Conservation (phyloP, 1,140 invertebrate genomes). For the Bactericera cockerelli region DNA sequence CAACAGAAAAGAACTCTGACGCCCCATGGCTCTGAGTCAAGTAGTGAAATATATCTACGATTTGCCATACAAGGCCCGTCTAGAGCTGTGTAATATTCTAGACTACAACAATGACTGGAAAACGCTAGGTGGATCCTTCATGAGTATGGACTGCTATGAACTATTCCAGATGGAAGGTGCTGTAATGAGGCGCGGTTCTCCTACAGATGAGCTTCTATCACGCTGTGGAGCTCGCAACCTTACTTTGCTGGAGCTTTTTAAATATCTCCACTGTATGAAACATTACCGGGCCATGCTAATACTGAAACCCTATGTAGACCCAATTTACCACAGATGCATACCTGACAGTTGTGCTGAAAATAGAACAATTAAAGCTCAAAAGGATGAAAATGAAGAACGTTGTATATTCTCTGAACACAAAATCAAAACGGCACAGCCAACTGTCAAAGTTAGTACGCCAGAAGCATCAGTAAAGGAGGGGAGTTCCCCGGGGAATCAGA, state of each 20-base stretch:
- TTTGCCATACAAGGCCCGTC: slow-evolving; percentile 47
- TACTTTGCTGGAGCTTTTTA: slow-evolving; percentile 57
- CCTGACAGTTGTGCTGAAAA: neutral
- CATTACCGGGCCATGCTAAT: slow-evolving; percentile 52
- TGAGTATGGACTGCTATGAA: slow-evolving; percentile 33
- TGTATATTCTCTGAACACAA: neutral
- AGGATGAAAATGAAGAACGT: neutral
- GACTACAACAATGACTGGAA: slow-evolving; percentile 66
- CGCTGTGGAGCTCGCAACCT: slow-evolving; percentile 68
- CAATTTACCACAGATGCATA: neutral
- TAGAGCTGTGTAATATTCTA: slow-evolving; percentile 53
- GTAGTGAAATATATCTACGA: slow-evolving; percentile 54
- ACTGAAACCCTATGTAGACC: slow-evolving; percentile 39
- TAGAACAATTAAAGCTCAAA: neutral
- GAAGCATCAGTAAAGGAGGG: neutral
- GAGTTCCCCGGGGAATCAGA: neutral
- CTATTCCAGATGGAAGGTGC: slow-evolving; percentile 35
- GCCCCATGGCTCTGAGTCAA: too few species aligned
- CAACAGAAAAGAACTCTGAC: too few species aligned
- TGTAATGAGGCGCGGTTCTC: slow-evolving; percentile 37
- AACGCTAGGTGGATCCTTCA: slow-evolving; percentile 42
- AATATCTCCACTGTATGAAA: slow-evolving; percentile 48
- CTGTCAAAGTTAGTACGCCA: neutral
- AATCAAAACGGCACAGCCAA: neutral
- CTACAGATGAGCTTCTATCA: slow-evolving; percentile 54